These are phyloP conservation scores for Colletes gigas DNA, from an alignment of 1,140 invertebrate genomes.

Conservation along the genomic window DNA sequence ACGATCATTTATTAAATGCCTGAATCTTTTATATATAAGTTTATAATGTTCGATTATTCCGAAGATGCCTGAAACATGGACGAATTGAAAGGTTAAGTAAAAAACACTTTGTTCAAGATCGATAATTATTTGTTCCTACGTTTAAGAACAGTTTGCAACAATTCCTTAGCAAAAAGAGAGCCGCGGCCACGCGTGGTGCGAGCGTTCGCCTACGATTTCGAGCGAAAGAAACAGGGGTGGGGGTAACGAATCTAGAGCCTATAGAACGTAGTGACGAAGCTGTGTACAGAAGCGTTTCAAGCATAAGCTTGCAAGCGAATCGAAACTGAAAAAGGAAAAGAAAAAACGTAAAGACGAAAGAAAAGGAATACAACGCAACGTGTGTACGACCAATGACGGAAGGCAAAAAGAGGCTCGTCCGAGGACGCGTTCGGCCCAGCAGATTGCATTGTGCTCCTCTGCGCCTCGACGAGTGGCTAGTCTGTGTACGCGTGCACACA, in stretches of 20 bases:
- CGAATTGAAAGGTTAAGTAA: no score
- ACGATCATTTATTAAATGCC: no score
- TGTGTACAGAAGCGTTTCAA: conserved; percentile 60
- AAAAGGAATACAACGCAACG: conserved; percentile 34
- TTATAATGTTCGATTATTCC: no score
- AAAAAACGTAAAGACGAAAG: not conserved
- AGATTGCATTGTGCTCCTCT: conserved; percentile 29
- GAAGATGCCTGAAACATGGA: no score
- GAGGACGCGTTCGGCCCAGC: conserved; percentile 33
- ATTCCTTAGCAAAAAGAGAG: conserved; percentile 13
- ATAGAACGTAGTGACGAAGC: conserved; percentile 16
- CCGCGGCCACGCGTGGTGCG: not conserved
- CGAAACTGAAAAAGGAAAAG: conserved; percentile 28
- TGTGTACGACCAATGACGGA: conserved; percentile 54
- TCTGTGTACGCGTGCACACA: conserved; percentile 49
- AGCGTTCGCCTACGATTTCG: conserved; percentile 25
- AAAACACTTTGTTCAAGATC: no score
- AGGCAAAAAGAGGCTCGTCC: conserved; percentile 53
- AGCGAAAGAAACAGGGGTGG: not conserved
- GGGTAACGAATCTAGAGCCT: not conserved
- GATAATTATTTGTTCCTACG: not conserved
- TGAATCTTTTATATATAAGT: no score
- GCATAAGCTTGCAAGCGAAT: conserved; percentile 62
- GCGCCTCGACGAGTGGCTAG: conserved; percentile 51
- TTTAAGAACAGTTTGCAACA: not conserved